Evolutionary conservation across 2,113 vertebrate species (phyloP), one percentile per base, ranked within the genome.

Genomic region (Physeter macrocephalus): DNA sequence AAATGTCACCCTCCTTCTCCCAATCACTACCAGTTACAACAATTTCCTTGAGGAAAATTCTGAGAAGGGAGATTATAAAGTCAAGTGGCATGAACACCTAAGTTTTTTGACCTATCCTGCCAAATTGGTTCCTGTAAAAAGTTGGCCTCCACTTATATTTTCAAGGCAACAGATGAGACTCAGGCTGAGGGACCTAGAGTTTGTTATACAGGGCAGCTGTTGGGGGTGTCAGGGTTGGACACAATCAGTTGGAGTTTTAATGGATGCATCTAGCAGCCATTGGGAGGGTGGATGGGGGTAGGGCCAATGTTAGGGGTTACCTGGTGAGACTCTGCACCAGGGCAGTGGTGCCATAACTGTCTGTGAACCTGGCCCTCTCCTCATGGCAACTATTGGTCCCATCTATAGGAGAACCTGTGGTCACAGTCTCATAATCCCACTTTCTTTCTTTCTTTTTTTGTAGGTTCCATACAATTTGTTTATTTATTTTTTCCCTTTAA

Each of bases 1-100:
- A 80, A 72, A 52, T 61, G 36, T 59, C 6, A 74, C 39, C 46
- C 21, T 72, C 13, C 23, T 81, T 67, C 34, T 84, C 27, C 74
- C 18, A 6, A 0, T 18, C n/a, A 8, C 34, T 49, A 57, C 34
- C 62, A n/a, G 43, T 88, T 39, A 52, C 4, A 74, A 13, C 39
- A 27, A 66, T 82, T 94, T 89, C 39, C 77, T 78, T 64, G 72
- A 36, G 59, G 36, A 39, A 80, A 46, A 67, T 72, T 94, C 49
- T 74, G 92, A 86, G 39, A 88, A 80, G 66, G 52, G 62, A 80
- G 5, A 72, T 59, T 43, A 52, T 25, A 43, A 85, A 77, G 57
- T 85, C 84, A 72, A n/a, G 66, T 27, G 41, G 23, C 36, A 15
- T 52, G 59, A 46, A 39, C 57, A 29, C 59, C 61, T 89, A 59